Percentiles rank a stretch among this genome's conserved stretches.
These are phyloP conservation scores for Platygyra sinensis DNA, from an alignment of 64 coral and sea anemone species.

Conservation along the genomic window DNA sequence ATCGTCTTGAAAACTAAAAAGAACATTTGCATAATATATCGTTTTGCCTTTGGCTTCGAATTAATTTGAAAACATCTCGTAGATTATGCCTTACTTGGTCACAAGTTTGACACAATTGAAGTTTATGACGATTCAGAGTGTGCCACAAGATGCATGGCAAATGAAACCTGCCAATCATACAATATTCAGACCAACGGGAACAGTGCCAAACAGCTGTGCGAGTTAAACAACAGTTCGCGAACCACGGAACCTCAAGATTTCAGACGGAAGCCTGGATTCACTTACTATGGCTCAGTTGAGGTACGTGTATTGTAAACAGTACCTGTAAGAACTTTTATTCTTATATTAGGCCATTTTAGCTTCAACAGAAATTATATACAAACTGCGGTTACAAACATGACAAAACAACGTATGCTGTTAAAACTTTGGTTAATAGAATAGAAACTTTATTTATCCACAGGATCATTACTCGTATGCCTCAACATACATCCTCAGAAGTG, in stretches of 20 bases:
- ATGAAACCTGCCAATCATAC: slow-evolving; percentile 12
- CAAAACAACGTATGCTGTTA: no score
- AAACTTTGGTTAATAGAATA: no score
- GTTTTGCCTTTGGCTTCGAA: no score
- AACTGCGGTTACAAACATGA: no score
- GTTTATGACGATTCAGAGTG: not conserved
- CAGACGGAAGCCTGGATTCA: not conserved
- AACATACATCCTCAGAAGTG: no score
- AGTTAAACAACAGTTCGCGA: not conserved
- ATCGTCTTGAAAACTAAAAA: no score
- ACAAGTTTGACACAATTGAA: not conserved
- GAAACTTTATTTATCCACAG: no score
- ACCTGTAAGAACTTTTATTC: no score
- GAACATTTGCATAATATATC: no score
- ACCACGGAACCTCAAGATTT: not conserved
- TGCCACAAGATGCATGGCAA: not conserved
- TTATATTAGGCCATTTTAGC: no score
- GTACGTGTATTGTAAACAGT: not conserved
- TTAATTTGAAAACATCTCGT: not conserved
- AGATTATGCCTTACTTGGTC: slow-evolving; percentile 5
- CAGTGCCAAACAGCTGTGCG: not conserved
- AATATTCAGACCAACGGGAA: not conserved
- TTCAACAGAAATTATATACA: no score
- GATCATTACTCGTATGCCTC: no score
- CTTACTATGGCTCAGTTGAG: not conserved